Conservation (phyloP, 2,888 invertebrate genomes). For the Chesias legatella region DNA sequence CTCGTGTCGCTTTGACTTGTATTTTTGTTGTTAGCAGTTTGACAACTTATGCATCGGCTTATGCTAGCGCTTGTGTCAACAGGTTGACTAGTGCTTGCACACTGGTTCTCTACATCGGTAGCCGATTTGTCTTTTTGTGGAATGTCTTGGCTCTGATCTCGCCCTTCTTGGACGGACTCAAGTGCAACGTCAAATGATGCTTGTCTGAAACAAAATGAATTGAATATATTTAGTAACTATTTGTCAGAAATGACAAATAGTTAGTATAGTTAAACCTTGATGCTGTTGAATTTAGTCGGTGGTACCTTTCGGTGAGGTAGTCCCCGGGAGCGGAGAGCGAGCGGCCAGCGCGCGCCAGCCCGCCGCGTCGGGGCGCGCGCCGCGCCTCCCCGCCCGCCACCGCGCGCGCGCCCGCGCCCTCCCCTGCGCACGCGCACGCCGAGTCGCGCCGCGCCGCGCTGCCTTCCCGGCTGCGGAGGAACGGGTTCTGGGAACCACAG, state of each 20-base stretch:
- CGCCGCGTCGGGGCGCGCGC: constrained; percentile 40
- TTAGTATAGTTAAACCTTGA: neutral
- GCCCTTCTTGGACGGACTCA: constrained; percentile 63
- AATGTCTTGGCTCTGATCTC: constrained; percentile 46
- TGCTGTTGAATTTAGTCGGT: neutral
- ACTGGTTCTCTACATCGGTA: neutral
- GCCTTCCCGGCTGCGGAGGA: constrained; percentile 65
- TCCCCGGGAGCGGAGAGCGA: constrained; percentile 70
- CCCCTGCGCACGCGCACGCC: constrained; percentile 40
- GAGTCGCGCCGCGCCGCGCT: constrained; percentile 63
- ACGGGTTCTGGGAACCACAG: constrained; percentile 56
- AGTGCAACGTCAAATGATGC: constrained; percentile 65
- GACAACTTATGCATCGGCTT: no score
- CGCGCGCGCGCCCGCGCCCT: constrained; percentile 54
- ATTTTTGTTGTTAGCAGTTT: neutral
- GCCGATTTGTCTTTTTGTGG: constrained; percentile 28
- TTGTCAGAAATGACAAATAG: neutral
- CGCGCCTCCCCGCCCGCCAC: constrained; percentile 65
- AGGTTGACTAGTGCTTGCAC: constrained; percentile 2
- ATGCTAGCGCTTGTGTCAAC: neutral
- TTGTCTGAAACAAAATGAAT: constrained; percentile 46
- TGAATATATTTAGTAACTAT: neutral
- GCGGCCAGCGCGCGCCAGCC: constrained; percentile 58
- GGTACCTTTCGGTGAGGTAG: constrained; percentile 63
- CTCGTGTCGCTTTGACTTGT: constrained; percentile 1